Evolutionary conservation across 2,797 vertebrate species (phyloP).

Genomic region (Holocentrus rufus): DNA sequence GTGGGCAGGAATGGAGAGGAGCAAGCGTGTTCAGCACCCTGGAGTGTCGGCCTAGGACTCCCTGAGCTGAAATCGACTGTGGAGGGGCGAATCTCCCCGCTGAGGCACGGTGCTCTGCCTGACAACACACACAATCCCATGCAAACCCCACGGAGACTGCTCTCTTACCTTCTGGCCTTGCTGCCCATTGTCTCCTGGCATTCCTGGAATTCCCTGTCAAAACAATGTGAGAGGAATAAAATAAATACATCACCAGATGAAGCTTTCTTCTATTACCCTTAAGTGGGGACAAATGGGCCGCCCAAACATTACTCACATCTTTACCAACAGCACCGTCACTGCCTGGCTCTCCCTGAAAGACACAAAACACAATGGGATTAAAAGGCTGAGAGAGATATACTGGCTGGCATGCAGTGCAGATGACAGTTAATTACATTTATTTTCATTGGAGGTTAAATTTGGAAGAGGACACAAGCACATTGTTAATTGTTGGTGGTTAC

Average conservation of each 20-base stretch:
- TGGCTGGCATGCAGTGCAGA: not conserved
- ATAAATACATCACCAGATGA: constrained; percentile 23
- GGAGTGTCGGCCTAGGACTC: constrained; percentile 27
- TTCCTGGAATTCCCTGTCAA: constrained; percentile 86
- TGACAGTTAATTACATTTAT: not conserved
- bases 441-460: not conserved
- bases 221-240: constrained; percentile 37
- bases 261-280: constrained; percentile 30
- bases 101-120: constrained; percentile 11
- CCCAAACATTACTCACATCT: constrained; percentile 84
- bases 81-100: constrained; percentile 21
- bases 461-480: not conserved
- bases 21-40: constrained; percentile 46
- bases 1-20: constrained; percentile 43
- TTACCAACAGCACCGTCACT: constrained; percentile 87
- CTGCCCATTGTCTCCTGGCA: constrained; percentile 83
- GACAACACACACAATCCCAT: constrained; percentile 1
- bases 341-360: constrained; percentile 89
- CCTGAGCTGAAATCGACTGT: constrained; percentile 19
- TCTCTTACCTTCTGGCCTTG: constrained; percentile 89
- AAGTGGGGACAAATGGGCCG: constrained; percentile 34
- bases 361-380: constrained; percentile 1
- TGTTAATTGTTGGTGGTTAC: constrained; percentile 46
- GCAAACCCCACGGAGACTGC: constrained; percentile 23
- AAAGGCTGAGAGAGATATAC: not conserved